phyloP scores from a whole-genome alignment of 2,797 vertebrate species.

The Choloepus didactylus region DNA sequence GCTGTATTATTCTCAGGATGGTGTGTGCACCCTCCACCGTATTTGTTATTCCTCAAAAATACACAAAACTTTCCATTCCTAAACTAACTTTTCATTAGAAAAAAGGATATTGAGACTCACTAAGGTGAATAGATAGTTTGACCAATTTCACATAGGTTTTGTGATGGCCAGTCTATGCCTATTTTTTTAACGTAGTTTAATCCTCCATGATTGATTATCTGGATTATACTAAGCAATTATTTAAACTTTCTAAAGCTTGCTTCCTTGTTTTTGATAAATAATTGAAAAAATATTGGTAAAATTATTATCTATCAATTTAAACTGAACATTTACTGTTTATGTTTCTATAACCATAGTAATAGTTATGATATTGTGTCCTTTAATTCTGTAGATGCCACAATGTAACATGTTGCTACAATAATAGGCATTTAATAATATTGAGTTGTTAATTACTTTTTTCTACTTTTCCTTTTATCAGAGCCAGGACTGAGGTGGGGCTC shows the following conservation, averaged over 20 bases:
- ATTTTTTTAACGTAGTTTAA: not conserved
- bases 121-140: not conserved
- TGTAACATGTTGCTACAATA: not conserved
- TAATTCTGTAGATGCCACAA: not conserved
- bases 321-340: not conserved
- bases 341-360: not conserved
- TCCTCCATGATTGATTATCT: not conserved
- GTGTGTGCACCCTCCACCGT: too few relatives aligned
- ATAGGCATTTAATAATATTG: not conserved
- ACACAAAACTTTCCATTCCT: not conserved
- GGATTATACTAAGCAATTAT: too few relatives aligned
- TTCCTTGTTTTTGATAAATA: too few relatives aligned
- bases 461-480: not conserved
- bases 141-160: not conserved
- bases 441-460: not conserved
- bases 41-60: not conserved
- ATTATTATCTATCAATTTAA: not conserved
- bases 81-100: not conserved
- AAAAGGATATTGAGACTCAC: not conserved
- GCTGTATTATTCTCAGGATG: fast-evolving
- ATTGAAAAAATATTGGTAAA: not conserved
- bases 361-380: not conserved
- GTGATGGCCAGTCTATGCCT: not conserved
- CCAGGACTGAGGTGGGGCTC: not conserved
- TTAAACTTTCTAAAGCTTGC: too few relatives aligned